Evolutionary conservation across 2,888 invertebrate species (phyloP), one percentile per base, ranked within the genome.

Genomic region (Neoascia interrupta): DNA sequence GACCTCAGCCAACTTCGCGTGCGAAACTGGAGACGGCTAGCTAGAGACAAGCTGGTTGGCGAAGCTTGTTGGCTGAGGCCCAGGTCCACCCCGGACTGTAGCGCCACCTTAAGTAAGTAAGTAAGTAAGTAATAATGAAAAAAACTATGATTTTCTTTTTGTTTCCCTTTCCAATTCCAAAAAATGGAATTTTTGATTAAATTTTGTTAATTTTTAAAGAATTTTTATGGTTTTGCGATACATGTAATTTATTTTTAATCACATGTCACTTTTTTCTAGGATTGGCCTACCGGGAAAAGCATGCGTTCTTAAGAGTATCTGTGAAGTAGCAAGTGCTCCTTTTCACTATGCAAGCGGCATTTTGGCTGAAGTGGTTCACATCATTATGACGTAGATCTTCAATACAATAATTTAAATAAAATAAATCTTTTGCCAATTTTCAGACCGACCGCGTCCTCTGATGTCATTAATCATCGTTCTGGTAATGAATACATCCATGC

Each of bases 401-500:
- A 18, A 10, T n/a, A n/a, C n/a, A n/a, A n/a, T n/a, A n/a, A n/a
- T n/a, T n/a, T n/a, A n/a, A n/a, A n/a, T n/a, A n/a, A 6, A 16
- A 10, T 3, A n/a, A 19, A 10, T 0, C 10, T 49, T 23, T n/a
- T 18, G 1, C 11, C 4, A 3, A 11, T 18, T 18, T 87, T 41
- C 87, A 94, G 94, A 16, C 94, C 95, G 23, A 94, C 95, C 10
- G 90, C 92, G 21, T 94, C 94, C 0, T 89, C 87, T 28, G 95
- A 95, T 83, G 84, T 87, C 0, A 85, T 93, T 11, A 91, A 92
- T 3, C 91, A 92, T 76, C 91, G 93, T 85, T 90, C 90, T 0
- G 93, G 94, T 87, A 92, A 92, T 81, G 94, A 94, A 85, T 95
- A 94, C 86, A 91, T 92, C 51, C 92, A 93, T 3, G 95, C 95